Conservation (phyloP, 2,113 vertebrate genomes). For the Vanacampus margaritifer region DNA sequence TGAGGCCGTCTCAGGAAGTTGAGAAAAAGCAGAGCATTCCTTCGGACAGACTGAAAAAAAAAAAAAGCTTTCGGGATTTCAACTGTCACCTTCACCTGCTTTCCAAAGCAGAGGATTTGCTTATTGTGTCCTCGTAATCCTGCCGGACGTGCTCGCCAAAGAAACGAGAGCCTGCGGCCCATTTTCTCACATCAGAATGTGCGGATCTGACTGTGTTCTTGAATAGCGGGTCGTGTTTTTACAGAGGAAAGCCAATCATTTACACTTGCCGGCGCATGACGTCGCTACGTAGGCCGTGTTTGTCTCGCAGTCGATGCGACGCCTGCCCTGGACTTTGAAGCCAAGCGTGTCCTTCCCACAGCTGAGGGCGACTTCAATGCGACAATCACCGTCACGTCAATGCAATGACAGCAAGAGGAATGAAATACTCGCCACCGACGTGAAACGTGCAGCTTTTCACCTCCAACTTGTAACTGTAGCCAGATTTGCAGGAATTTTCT, state of each 20-base stretch:
- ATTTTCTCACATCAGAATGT: background rate
- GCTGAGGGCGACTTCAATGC: too few species aligned
- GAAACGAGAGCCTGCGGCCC: background rate
- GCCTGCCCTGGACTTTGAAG: too few species aligned
- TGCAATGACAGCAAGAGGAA: too few species aligned
- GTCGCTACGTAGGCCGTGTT: constrained; percentile 39
- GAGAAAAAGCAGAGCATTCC: constrained; percentile 1
- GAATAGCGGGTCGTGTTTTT: too few species aligned
- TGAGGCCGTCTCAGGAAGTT: constrained; percentile 17
- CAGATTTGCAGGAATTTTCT: too few species aligned
- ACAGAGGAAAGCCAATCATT: too few species aligned
- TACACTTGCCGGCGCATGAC: background rate
- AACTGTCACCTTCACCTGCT: constrained; percentile 25
- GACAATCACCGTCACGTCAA: too few species aligned
- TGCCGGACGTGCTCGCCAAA: constrained; percentile 14
- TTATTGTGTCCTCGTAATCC: constrained; percentile 32
- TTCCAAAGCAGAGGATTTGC: constrained; percentile 2
- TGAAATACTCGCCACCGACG: too few species aligned
- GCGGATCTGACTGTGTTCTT: background rate
- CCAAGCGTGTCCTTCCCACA: too few species aligned
- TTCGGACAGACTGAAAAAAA: background rate
- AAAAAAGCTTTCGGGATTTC: background rate
- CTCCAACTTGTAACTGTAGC: too few species aligned
- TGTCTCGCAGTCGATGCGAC: constrained; percentile 21
- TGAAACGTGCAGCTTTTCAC: too few species aligned